Conservation (phyloP, 2,797 vertebrate genomes). For the Pelochelys cantorii region DNA sequence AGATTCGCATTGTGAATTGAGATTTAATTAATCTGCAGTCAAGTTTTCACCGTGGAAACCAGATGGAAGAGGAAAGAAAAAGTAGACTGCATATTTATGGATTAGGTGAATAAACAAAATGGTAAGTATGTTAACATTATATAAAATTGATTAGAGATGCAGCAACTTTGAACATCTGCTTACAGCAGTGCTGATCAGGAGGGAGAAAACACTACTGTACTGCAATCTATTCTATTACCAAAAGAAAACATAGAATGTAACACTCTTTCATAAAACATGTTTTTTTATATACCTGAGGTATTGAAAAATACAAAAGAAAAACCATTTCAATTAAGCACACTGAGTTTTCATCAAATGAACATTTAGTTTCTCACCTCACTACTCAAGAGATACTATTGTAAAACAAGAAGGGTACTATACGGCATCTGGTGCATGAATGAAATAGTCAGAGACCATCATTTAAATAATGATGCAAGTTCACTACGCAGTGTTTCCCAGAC, state of each 20-base stretch:
- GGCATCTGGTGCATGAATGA: conserved; percentile 13
- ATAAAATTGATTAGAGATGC: conserved; percentile 8
- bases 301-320: neutral
- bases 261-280: neutral
- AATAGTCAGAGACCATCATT: conserved; percentile 32
- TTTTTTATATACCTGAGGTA: neutral
- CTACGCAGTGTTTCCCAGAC: neutral
- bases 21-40: conserved; percentile 52
- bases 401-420: neutral
- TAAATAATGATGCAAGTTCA: conserved; percentile 37
- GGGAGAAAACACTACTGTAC: neutral
- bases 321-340: neutral
- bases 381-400: neutral
- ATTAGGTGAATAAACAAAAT: conserved; percentile 46
- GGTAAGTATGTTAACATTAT: conserved; percentile 19
- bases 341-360: neutral
- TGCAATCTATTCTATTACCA: neutral
- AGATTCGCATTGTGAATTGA: conserved; percentile 54
- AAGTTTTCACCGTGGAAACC: conserved; percentile 53
- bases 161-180: conserved; percentile 31
- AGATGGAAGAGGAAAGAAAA: conserved; percentile 1
- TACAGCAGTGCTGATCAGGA: neutral
- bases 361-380: neutral
- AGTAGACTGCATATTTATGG: neutral
- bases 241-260: neutral